A percentile compares a stretch with the other conserved stretches of the same genome.
These are phyloP conservation scores for Pyrrhia umbra DNA, from an alignment of 2,888 invertebrate genomes.

Conservation along the genomic window DNA sequence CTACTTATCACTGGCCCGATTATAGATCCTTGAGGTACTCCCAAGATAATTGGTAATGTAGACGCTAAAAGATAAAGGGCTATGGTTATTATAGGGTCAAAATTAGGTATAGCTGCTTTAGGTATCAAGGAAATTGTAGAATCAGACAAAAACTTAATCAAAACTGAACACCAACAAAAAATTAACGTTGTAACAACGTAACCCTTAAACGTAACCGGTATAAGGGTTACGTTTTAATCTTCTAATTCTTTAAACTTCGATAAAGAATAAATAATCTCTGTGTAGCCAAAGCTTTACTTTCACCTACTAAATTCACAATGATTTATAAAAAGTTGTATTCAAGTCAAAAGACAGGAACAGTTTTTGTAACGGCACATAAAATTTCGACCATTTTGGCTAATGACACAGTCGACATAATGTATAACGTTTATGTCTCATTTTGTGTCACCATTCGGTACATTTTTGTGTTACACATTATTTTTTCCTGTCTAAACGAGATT, in stretches of 20 bases:
- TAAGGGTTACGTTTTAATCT: no score
- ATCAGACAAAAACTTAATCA: no score
- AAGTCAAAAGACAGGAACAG: constrained; percentile 60
- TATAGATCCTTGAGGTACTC: constrained; percentile 13
- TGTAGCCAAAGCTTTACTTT: constrained; percentile 53
- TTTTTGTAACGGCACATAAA: constrained; percentile 70
- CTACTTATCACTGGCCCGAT: no score
- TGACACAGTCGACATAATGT: constrained; percentile 62
- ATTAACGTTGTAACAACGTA: no score
- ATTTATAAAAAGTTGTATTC: constrained; percentile 51
- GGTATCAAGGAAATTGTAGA: no score
- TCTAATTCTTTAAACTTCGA: no score
- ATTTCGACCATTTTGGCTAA: constrained; percentile 67
- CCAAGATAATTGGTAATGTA: background rate
- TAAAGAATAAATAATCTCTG: background rate
- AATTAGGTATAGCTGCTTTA: no score
- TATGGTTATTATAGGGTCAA: no score
- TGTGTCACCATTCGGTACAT: constrained; percentile 57
- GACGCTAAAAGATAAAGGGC: no score
- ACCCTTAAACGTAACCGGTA: no score
- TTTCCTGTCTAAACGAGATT: constrained; percentile 56
- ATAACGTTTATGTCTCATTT: constrained; percentile 58
- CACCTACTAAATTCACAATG: constrained; percentile 49
- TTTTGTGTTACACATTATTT: constrained; percentile 52
- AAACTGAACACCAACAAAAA: no score